Base-by-base conservation (phyloP, 2,113 vertebrate genomes). In the Ceuthmochares aereus region DNA sequence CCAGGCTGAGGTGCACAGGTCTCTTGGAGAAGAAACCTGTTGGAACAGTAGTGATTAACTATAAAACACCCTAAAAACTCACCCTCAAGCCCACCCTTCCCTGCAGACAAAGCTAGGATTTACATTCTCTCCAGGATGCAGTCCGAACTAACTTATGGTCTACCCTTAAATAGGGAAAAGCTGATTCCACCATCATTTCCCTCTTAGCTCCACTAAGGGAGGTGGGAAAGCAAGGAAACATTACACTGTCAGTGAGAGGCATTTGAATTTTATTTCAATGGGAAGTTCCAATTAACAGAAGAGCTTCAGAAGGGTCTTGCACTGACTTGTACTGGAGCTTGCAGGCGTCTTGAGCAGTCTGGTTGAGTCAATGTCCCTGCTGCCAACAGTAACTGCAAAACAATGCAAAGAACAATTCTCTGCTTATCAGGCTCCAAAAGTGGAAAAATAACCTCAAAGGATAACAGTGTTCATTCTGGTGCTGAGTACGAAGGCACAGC, bases 241-340 rank as follows among this genome's bases (percentile, higher is more conserved):
- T 90, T 25, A 49, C 0, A 0, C 49, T 95, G 43, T n/a, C 66
- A 93, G 69, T 56, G 66, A 95, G 72, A 89, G 62, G 75, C 68
- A 67, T 95, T 81, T 81, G 32, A 81, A 60, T 92, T 60, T 67
- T 8, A 73, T 89, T 78, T 89, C 52, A 92, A 17, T 60, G 21
- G 69, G 83, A 64, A 5, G 3, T 90, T 89, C 86, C 88, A 84
- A 90, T 97, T 87, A 89, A 84, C 49, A 84, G 85, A 90, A 94
- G 86, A 94, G 73, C 66, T 92, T 91, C 93, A 93, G 82, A 95
- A 90, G 75, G 84, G 78, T 90, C 87, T 93, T 86, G 68, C 90
- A 77, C 79, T 58, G 90, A 21, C 87, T 94, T 0, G 0, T 81
- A 56, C 90, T 87, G 87, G 81, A 6, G 12, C 84, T 95, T 84